A percentile compares a stretch with the other conserved stretches of the same genome.
These are phyloP conservation scores for Lissonota sp. DNA, from an alignment of 2,888 invertebrate species.

Conservation along the genomic window DNA sequence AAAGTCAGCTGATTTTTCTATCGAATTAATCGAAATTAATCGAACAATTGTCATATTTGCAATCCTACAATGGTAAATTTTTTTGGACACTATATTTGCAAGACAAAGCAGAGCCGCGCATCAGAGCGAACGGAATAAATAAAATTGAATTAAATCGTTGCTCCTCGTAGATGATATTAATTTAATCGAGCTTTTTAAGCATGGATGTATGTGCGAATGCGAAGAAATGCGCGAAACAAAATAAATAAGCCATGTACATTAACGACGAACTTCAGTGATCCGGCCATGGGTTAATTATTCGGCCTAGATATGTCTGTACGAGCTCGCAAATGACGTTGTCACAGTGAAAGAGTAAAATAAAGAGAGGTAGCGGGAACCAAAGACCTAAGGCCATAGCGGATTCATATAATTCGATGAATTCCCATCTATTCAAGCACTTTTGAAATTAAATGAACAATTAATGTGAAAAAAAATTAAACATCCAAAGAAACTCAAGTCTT, in stretches of 20 bases:
- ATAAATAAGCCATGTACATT: background rate
- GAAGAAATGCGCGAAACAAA: too few relatives aligned
- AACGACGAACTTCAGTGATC: conserved; percentile 21
- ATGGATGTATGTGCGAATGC: background rate
- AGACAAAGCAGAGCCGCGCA: too few relatives aligned
- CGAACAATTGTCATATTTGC: too few relatives aligned
- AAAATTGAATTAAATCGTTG: background rate
- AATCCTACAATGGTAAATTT: too few relatives aligned
- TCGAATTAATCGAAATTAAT: too few relatives aligned
- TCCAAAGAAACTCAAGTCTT: too few relatives aligned
- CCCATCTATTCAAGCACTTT: conserved; percentile 5
- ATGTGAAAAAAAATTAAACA: too few relatives aligned
- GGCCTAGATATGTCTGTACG: conserved; percentile 29
- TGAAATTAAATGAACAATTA: too few relatives aligned
- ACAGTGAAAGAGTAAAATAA: conserved; percentile 1
- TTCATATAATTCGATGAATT: conserved; percentile 22
- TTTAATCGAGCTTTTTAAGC: background rate
- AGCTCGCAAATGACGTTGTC: background rate
- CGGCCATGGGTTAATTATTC: conserved; percentile 30
- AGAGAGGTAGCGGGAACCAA: background rate
- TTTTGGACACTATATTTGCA: too few relatives aligned
- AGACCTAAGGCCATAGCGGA: conserved; percentile 10
- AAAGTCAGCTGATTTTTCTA: too few relatives aligned
- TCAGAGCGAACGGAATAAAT: too few relatives aligned
- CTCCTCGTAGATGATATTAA: background rate